These are phyloP conservation scores for Silurus aristotelis DNA, from an alignment of 2,797 vertebrate genomes.

Conservation along the genomic window DNA sequence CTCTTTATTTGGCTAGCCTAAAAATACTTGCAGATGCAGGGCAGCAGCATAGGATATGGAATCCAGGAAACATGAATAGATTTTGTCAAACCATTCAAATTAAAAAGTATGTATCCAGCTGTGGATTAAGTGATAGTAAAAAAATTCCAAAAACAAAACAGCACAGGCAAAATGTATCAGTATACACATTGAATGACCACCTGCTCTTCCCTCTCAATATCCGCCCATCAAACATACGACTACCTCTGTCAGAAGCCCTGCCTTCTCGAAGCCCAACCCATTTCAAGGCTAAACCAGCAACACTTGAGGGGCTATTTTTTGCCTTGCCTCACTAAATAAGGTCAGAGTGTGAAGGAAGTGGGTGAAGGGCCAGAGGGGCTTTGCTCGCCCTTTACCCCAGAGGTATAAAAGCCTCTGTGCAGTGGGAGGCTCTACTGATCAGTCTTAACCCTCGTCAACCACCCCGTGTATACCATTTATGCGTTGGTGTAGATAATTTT, in stretches of 20 bases:
- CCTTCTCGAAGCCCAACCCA: conserved; percentile 42
- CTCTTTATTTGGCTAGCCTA: conserved; percentile 82
- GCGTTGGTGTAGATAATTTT: conserved; percentile 29
- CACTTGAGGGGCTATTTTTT: conserved; percentile 94
- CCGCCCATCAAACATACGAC: conserved; percentile 43
- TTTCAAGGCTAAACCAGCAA: conserved; percentile 61
- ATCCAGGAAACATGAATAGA: background rate
- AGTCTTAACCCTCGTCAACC: conserved; percentile 49
- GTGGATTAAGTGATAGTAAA: conserved; percentile 9
- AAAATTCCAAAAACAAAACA: background rate
- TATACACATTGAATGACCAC: conserved; percentile 67
- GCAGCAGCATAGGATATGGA: conserved; percentile 26
- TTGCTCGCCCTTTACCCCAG: conserved; percentile 73
- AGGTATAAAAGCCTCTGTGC: conserved; percentile 87
- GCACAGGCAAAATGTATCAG: conserved; percentile 57
- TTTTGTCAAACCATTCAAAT: background rate
- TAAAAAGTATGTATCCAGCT: background rate
- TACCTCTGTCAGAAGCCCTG: conserved; percentile 63
- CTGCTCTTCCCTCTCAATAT: conserved; percentile 38
- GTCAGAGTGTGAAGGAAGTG: conserved; percentile 79
- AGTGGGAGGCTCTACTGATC: conserved; percentile 80
- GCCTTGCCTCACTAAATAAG: conserved; percentile 97
- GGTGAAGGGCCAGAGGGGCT: conserved; percentile 60
- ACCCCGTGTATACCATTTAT: conserved; percentile 44
- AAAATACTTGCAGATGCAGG: conserved; percentile 77